A percentile compares a stretch with the other conserved stretches of the same genome.
phyloP scores from a whole-genome alignment of 2,797 vertebrate species.

The Benthosema pterotum region DNA sequence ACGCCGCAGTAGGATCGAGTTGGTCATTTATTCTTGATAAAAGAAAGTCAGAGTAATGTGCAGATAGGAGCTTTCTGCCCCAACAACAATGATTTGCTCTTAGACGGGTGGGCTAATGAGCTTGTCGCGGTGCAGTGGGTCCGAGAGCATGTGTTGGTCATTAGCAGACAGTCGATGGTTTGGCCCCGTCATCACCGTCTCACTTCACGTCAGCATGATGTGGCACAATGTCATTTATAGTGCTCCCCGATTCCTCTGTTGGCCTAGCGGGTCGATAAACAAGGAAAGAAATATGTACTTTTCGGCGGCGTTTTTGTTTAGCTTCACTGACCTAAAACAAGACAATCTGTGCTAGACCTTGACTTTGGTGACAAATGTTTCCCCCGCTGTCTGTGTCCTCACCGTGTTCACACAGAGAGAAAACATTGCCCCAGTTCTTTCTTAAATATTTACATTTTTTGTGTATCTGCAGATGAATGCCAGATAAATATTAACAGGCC shows the following conservation, averaged over 20 bases:
- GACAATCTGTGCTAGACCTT: constrained; percentile 38
- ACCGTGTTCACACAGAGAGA: neutral
- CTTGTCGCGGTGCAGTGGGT: constrained; percentile 70
- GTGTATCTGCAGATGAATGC: constrained; percentile 23
- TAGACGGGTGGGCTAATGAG: constrained; percentile 77
- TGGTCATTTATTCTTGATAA: no score
- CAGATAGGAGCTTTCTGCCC: no score
- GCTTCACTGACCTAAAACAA: constrained; percentile 44
- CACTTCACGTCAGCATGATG: constrained; percentile 25
- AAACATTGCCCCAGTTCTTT: neutral
- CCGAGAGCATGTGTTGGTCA: constrained; percentile 65
- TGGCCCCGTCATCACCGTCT: constrained; percentile 41
- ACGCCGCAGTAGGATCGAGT: no score
- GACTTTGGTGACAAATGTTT: constrained; percentile 34
- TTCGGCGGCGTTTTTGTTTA: constrained; percentile 28
- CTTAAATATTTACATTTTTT: constrained; percentile 4
- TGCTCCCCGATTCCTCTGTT: constrained; percentile 21
- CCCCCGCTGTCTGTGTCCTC: constrained; percentile 1
- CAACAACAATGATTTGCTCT: constrained; percentile 64
- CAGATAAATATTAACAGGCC: constrained; percentile 11
- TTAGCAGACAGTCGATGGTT: constrained; percentile 55
- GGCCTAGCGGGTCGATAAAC: constrained; percentile 40
- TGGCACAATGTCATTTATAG: constrained; percentile 32
- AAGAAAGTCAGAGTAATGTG: no score
- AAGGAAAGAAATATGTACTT: constrained; percentile 24